Conservation (phyloP, 2,113 vertebrate species). For the Nipponia nippon region DNA sequence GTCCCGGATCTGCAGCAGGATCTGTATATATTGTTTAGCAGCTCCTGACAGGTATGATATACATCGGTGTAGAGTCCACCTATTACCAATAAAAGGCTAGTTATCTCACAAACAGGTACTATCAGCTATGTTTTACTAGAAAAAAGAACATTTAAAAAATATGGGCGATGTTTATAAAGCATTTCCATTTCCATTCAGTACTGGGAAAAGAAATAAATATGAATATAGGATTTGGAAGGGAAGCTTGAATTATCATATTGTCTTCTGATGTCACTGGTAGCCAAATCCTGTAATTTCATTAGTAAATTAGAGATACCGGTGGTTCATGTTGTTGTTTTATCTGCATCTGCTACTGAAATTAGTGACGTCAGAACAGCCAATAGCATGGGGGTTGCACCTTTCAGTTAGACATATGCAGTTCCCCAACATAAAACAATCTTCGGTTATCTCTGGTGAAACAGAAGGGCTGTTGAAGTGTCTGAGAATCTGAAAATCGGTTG, state of each 20-base stretch:
- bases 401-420: neutral
- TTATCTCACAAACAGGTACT: neutral
- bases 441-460: neutral
- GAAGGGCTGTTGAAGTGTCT: neutral
- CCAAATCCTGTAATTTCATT: neutral
- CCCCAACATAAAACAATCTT: neutral
- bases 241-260: neutral
- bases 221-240: neutral
- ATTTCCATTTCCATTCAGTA: neutral
- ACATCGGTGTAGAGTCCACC: neutral
- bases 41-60: neutral
- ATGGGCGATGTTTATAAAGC: neutral
- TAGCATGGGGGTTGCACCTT: neutral
- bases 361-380: neutral
- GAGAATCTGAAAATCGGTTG: neutral
- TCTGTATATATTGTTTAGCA: neutral
- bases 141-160: neutral
- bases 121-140: neutral
- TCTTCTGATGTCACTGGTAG: neutral
- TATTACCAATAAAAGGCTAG: neutral
- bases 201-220: neutral
- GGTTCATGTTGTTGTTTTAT: neutral
- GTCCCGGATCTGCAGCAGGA: neutral
- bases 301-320: neutral
- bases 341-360: neutral